Evolutionary conservation across 2,888 invertebrate genomes (phyloP).

Genomic region (Leucophenga maculata): DNA sequence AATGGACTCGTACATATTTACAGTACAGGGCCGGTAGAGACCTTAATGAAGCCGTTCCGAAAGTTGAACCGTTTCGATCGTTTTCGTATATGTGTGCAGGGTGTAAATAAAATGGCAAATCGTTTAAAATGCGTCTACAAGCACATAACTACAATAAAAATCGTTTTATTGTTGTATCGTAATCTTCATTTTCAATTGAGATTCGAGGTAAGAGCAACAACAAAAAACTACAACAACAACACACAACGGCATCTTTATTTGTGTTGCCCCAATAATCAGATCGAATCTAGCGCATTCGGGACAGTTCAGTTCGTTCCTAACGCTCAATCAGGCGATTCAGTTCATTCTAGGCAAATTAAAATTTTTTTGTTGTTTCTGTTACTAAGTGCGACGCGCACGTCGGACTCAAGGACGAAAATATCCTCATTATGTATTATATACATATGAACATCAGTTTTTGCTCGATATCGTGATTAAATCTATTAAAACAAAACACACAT

Average conservation of each 20-base stretch:
- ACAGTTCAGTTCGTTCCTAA: constrained; percentile 4
- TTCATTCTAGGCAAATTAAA: neutral
- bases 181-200: constrained; percentile 6
- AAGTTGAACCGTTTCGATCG: too few species aligned
- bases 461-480: too few species aligned
- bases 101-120: neutral
- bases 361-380: too few species aligned
- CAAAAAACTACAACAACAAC: neutral
- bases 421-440: too few species aligned
- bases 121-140: neutral
- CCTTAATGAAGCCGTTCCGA: too few species aligned
- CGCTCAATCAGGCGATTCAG: neutral
- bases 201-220: neutral
- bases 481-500: constrained; percentile 3
- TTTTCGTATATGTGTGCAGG: too few species aligned
- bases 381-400: too few species aligned
- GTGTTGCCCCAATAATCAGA: neutral
- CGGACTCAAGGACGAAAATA: too few species aligned
- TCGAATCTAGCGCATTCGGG: neutral
- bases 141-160: neutral
- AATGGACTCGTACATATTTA: too few species aligned
- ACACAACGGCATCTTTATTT: too few species aligned
- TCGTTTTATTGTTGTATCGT: neutral
- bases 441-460: neutral
- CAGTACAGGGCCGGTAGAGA: too few species aligned